Evolutionary conservation across 1,140 invertebrate genomes (phyloP).

Genomic region (Subanguina moxae): DNA sequence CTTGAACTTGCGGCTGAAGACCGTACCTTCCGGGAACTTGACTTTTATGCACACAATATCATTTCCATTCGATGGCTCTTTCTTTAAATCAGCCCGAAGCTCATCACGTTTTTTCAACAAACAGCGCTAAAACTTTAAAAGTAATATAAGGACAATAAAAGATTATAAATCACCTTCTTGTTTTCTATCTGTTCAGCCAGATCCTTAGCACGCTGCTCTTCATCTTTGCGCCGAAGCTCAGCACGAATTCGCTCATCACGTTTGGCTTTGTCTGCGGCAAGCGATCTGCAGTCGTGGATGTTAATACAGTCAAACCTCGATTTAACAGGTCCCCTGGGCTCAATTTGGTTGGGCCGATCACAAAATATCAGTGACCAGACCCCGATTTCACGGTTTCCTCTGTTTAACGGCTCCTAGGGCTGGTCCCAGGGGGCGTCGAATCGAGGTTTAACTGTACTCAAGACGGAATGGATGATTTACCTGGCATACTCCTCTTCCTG

Average conservation of each 20-base stretch:
- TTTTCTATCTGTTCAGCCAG: constrained; percentile 17
- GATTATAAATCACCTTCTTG: background rate
- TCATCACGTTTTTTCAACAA: constrained; percentile 18
- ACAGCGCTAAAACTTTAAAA: too few species aligned
- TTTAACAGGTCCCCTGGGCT: too few species aligned
- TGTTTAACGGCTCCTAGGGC: too few species aligned
- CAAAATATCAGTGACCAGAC: too few species aligned
- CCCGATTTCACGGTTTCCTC: too few species aligned
- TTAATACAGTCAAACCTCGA: too few species aligned
- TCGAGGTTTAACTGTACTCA: too few species aligned
- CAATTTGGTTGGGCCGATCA: too few species aligned
- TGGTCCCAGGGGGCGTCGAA: too few species aligned
- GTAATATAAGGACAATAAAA: too few species aligned
- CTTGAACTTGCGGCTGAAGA: constrained; percentile 26
- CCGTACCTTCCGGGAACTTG: constrained; percentile 32
- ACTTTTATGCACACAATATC: constrained; percentile 37
- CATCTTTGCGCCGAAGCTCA: constrained; percentile 23
- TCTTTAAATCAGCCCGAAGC: constrained; percentile 3
- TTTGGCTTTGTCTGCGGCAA: constrained; percentile 33
- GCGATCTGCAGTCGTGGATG: background rate
- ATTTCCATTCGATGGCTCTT: constrained; percentile 20
- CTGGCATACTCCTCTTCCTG: constrained; percentile 41
- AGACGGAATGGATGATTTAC: background rate
- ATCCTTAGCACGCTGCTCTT: constrained; percentile 9
- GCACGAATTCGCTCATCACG: constrained; percentile 25